Evolutionary conservation across 92 coral and sea anemone species (phyloP).

Genomic region (Zoanthus sansibaricus): DNA sequence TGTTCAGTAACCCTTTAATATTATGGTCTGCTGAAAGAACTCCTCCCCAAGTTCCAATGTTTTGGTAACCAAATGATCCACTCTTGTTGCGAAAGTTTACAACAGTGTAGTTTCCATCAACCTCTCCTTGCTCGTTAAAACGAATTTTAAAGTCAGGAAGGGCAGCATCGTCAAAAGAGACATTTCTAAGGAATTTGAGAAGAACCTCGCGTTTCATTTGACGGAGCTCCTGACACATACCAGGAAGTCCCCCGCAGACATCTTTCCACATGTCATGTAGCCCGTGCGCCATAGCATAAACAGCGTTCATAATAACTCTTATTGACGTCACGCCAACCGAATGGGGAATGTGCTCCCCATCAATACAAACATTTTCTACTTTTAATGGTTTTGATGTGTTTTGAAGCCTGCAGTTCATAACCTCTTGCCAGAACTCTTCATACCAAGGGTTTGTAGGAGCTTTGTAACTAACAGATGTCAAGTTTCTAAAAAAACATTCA

Average conservation of each 20-base stretch:
- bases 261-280: conserved; percentile 49
- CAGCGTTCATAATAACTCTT: conserved; percentile 57
- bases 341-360: conserved; percentile 32
- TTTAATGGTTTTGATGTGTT: conserved; percentile 20
- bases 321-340: conserved; percentile 50
- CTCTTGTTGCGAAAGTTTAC: conserved; percentile 52
- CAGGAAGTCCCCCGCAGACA: conserved; percentile 31
- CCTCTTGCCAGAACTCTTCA: conserved; percentile 53
- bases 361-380: background rate
- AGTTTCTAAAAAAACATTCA: conserved; percentile 37
- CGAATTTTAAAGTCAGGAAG: conserved; percentile 31
- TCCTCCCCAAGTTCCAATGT: conserved; percentile 61
- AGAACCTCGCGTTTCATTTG: conserved; percentile 18
- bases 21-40: conserved; percentile 22
- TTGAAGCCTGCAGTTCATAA: conserved; percentile 42
- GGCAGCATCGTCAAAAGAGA: conserved; percentile 49
- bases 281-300: conserved; percentile 65
- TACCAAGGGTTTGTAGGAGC: conserved; percentile 46
- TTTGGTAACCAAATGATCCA: conserved; percentile 40
- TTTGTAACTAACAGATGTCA: conserved; percentile 30
- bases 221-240: conserved; percentile 41
- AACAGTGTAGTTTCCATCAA: conserved; percentile 50
- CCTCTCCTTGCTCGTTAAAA: conserved; percentile 55
- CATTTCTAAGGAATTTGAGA: conserved; percentile 36
- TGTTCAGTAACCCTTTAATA: conserved; percentile 39